A percentile compares a stretch with the other conserved stretches of the same genome.
Conservation (phyloP, 2,113 vertebrate species). For the Melanocharis versteri region DNA sequence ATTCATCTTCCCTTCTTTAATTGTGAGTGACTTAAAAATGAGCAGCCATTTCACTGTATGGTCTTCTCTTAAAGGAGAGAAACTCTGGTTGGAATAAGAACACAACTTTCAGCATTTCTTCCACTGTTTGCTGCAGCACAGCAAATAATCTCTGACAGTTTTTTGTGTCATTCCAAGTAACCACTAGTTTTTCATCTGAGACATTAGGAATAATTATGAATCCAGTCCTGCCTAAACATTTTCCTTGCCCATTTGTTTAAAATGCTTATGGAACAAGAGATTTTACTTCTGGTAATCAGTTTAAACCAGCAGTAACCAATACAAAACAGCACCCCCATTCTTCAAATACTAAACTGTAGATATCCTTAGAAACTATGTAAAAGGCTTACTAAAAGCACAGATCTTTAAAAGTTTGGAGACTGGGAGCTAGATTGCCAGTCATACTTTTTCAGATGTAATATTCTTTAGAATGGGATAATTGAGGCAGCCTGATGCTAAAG, state of each 20-base stretch:
- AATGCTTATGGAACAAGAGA: background rate
- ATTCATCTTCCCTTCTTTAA: background rate
- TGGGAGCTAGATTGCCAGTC: background rate
- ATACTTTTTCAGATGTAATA: background rate
- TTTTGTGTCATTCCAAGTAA: conserved; percentile 31
- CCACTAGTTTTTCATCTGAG: background rate
- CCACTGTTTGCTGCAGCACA: background rate
- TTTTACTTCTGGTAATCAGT: background rate
- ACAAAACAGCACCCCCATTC: background rate
- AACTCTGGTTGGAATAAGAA: background rate
- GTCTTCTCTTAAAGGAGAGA: background rate
- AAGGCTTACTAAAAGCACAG: background rate
- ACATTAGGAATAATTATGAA: conserved; percentile 21
- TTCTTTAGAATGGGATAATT: background rate
- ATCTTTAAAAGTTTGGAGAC: background rate
- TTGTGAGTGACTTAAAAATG: background rate
- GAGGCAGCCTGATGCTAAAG: background rate
- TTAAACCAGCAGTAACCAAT: background rate
- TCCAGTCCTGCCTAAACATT: background rate
- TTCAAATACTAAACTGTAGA: background rate
- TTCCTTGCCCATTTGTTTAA: background rate
- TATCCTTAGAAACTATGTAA: background rate
- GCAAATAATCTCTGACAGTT: background rate
- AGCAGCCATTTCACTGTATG: background rate
- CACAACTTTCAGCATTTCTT: background rate